Conservation (phyloP, 2,888 invertebrate genomes). For the Oegoconia quadripuncta region DNA sequence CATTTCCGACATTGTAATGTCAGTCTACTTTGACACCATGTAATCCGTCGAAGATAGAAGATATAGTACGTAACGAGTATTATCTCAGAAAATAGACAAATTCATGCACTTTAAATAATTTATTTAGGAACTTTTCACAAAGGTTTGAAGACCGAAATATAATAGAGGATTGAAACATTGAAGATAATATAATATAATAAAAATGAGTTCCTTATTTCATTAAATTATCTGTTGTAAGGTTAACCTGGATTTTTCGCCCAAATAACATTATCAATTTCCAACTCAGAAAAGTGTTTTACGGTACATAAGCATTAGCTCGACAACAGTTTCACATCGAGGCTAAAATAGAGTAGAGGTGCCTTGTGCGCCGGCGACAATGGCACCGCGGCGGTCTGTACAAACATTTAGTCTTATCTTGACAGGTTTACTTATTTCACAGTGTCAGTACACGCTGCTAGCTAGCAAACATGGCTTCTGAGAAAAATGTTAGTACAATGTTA, state of each 20-base stretch:
- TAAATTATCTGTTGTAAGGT: too few species aligned
- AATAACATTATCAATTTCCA: too few species aligned
- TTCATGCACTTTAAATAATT: too few species aligned
- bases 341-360: slow-evolving; percentile 35
- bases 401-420: slow-evolving; percentile 67
- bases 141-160: too few species aligned
- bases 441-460: slow-evolving; percentile 28
- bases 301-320: slow-evolving; percentile 9
- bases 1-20: slow-evolving; percentile 1
- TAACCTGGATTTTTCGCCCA: not conserved
- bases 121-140: too few species aligned
- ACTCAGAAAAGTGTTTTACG: slow-evolving; percentile 9
- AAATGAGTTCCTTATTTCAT: too few species aligned
- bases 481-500: slow-evolving; percentile 48
- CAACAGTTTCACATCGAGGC: slow-evolving; percentile 26
- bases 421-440: slow-evolving; percentile 57
- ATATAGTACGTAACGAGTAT: not conserved
- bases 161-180: too few species aligned
- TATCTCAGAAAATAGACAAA: too few species aligned
- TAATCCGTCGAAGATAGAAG: not conserved
- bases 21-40: not conserved
- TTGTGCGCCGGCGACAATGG: slow-evolving; percentile 50
- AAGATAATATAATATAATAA: too few species aligned
- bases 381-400: slow-evolving; percentile 47
- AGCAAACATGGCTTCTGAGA: slow-evolving; percentile 60